Conservation (phyloP, 2,797 vertebrate genomes). For the Rhinichthys osculus region DNA sequence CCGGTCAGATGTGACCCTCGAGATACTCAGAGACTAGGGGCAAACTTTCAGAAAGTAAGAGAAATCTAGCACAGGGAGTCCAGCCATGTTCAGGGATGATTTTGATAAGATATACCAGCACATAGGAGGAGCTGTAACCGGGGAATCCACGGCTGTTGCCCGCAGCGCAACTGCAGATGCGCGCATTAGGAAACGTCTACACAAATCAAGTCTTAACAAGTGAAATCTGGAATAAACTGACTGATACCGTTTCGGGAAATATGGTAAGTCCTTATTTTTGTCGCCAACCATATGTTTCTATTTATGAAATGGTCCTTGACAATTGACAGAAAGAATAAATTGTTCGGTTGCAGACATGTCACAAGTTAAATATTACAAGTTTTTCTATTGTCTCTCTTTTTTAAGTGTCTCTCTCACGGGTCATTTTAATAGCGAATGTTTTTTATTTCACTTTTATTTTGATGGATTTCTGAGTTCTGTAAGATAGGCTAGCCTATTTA, state of each 20-base stretch:
- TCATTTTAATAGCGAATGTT: background rate
- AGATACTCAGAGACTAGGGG: background rate
- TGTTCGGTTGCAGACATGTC: background rate
- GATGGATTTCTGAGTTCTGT: too few relatives aligned
- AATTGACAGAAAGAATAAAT: background rate
- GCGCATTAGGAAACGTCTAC: constrained; percentile 13
- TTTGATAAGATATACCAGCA: constrained; percentile 21
- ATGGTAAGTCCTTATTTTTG: constrained; percentile 17
- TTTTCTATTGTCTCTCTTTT: background rate
- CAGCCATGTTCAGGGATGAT: constrained; percentile 47
- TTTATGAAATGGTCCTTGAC: background rate
- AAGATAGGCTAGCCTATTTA: background rate
- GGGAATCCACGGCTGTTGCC: constrained; percentile 49
- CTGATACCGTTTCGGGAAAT: background rate
- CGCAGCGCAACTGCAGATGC: constrained; percentile 57
- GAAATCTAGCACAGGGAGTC: background rate
- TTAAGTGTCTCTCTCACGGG: background rate
- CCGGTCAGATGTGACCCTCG: constrained; percentile 8
- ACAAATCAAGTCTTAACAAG: constrained; percentile 39
- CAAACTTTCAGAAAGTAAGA: constrained; percentile 21
- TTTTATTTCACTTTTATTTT: background rate
- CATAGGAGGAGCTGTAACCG: constrained; percentile 42
- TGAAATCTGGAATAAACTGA: constrained; percentile 18
- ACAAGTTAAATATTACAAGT: background rate
- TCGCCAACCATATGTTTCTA: background rate